Evolutionary conservation across 2,888 invertebrate genomes (phyloP), one percentile per base, ranked within the genome.

Genomic region (Hyposoter didymator): DNA sequence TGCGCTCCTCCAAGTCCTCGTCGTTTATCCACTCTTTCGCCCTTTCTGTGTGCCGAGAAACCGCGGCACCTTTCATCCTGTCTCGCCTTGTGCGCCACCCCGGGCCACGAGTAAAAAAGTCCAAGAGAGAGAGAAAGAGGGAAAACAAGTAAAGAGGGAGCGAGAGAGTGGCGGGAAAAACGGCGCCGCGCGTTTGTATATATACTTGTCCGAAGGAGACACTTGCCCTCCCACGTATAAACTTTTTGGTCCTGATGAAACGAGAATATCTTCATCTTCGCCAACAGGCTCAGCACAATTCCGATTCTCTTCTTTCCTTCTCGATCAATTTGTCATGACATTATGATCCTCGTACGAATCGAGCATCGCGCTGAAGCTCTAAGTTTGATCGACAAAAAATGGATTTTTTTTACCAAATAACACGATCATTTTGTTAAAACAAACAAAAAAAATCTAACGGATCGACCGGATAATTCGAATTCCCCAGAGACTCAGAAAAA

Each of bases 11-110:
- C 79, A 75, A 87, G 88, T 88, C 62, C 72, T 52, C 67, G 64
- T 84, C 52, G 80, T 70, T 84, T 81, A 81, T 82, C 79, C 75
- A 75, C 75, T 84, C 84, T 76, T 78, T 85, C 82, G 82, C 64
- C 73, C 73, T 85, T 81, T 85, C 72, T 55, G 84, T 62, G 62
- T 66, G 66, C 82, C 85, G 66, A 62, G 84, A 64, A 79, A 80
- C 75, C 74, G 85, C 85, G 85, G 85, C 85, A 64, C 85, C 85
- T 87, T 85, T 83, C 82, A 86, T 82, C 81, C 72, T 55, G 66
- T 83, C 84, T 83, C 82, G 79, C 82, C 80, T 67, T 75, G 72
- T 73, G 69, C 75, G 67, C 80, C 85, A 78, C 78, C 78, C 72
- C 78, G 66, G 85, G 83, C 78, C 74, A 62, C 74, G 45, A 80